Conservation (phyloP, 2,113 vertebrate species). For the Charadrius vociferus region DNA sequence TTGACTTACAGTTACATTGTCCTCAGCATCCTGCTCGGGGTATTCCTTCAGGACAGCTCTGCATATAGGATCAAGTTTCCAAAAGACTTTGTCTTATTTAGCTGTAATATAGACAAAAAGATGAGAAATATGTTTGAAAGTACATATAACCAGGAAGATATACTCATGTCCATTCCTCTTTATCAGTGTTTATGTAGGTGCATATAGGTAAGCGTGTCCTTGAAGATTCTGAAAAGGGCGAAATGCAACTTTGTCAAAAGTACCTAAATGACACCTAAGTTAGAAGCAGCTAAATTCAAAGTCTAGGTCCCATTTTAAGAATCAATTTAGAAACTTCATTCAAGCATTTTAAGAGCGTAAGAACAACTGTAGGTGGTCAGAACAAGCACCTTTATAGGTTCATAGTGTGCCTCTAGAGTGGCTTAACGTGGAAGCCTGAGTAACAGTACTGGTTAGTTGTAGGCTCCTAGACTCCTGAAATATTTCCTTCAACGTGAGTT, state of each 20-base stretch:
- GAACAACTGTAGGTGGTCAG: not conserved
- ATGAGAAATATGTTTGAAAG: not conserved
- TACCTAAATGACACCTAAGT: not conserved
- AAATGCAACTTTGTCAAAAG: not conserved
- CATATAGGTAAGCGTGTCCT: not conserved
- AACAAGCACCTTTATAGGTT: not conserved
- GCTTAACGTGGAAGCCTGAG: not conserved
- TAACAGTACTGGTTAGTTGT: not conserved
- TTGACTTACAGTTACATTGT: not conserved
- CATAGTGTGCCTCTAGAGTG: not conserved
- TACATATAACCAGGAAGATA: not conserved
- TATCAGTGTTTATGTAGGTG: not conserved
- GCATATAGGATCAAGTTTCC: not conserved
- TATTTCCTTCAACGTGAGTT: not conserved
- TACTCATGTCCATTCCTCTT: not conserved
- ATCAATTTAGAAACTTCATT: not conserved
- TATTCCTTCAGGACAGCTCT: not conserved
- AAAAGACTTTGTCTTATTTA: not conserved
- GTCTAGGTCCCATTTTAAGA: not conserved
- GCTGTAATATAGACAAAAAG: not conserved
- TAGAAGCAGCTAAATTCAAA: not conserved
- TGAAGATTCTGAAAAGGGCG: not conserved
- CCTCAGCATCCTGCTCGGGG: not conserved
- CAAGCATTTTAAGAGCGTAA: not conserved
- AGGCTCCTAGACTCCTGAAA: not conserved